Conservation (phyloP, 1,140 invertebrate species). For the Bursaphelenchus mucronatus region DNA sequence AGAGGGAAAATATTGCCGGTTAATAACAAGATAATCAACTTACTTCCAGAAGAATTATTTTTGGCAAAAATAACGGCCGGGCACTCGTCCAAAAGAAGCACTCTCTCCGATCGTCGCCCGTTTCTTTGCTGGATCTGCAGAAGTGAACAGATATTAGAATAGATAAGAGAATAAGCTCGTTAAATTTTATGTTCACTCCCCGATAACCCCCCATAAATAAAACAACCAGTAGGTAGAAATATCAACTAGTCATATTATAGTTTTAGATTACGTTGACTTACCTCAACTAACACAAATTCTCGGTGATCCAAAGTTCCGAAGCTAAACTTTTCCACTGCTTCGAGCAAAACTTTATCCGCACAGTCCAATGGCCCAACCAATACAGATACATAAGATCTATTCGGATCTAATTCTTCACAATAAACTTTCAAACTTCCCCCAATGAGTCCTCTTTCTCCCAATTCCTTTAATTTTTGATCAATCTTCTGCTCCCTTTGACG, state of each 20-base stretch:
- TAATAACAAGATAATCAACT: too few relatives aligned
- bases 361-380: constrained; percentile 86
- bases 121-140: constrained; percentile 11
- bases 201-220: neutral
- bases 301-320: constrained; percentile 79
- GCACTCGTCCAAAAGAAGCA: too few relatives aligned
- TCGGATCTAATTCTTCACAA: constrained; percentile 87
- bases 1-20: too few relatives aligned
- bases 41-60: too few relatives aligned
- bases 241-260: neutral
- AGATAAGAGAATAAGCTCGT: constrained; percentile 11
- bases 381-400: constrained; percentile 96
- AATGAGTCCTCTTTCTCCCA: constrained; percentile 65
- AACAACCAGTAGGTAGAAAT: neutral
- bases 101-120: too few relatives aligned
- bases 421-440: constrained; percentile 94
- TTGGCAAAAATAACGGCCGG: too few relatives aligned
- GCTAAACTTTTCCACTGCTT: constrained; percentile 95
- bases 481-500: constrained; percentile 90
- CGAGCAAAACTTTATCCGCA: constrained; percentile 81
- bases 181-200: constrained; percentile 15
- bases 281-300: constrained; percentile 90
- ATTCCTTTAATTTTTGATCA: constrained; percentile 91
- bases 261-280: constrained; percentile 27
- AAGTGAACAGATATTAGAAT: constrained; percentile 31